A percentile compares a stretch with the other conserved stretches of the same genome.
phyloP scores from a whole-genome alignment of 2,113 vertebrate species.

The Python bivittatus region DNA sequence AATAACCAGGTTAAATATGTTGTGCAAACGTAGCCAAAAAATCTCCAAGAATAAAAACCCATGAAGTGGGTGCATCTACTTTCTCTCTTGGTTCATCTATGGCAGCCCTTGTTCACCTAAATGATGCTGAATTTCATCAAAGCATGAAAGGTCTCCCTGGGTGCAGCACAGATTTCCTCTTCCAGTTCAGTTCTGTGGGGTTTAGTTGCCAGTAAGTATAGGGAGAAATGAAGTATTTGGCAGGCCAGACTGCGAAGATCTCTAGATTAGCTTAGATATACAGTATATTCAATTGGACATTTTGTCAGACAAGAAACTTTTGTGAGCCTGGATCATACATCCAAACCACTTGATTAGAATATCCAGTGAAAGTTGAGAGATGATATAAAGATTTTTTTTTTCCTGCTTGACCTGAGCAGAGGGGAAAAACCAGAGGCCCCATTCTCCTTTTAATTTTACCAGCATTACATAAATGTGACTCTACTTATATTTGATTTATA shows the following conservation, averaged over 20 bases:
- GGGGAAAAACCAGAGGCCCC: slow-evolving; percentile 6
- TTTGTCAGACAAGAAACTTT: background rate
- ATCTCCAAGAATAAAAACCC: too few species aligned
- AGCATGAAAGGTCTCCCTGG: background rate
- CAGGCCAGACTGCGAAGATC: background rate
- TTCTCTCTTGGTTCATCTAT: too few species aligned
- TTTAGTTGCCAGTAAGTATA: background rate
- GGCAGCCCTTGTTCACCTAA: too few species aligned
- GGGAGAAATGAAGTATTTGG: background rate
- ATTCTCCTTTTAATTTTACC: slow-evolving; percentile 33
- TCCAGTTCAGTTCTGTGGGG: background rate
- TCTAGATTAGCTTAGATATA: background rate
- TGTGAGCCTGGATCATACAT: background rate
- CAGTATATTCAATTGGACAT: slow-evolving; percentile 25
- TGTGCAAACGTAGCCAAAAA: too few species aligned
- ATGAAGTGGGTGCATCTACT: too few species aligned
- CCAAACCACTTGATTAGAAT: background rate
- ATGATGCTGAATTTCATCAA: too few species aligned
- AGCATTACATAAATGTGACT: slow-evolving; percentile 18
- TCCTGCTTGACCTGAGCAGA: background rate
- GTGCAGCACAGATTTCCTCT: background rate
- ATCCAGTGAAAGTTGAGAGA: background rate
- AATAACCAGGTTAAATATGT: too few species aligned
- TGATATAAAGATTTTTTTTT: slow-evolving; percentile 23
- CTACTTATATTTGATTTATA: slow-evolving; percentile 35